phyloP scores from a whole-genome alignment of 2,888 invertebrate genomes.

The Lasius platythorax region DNA sequence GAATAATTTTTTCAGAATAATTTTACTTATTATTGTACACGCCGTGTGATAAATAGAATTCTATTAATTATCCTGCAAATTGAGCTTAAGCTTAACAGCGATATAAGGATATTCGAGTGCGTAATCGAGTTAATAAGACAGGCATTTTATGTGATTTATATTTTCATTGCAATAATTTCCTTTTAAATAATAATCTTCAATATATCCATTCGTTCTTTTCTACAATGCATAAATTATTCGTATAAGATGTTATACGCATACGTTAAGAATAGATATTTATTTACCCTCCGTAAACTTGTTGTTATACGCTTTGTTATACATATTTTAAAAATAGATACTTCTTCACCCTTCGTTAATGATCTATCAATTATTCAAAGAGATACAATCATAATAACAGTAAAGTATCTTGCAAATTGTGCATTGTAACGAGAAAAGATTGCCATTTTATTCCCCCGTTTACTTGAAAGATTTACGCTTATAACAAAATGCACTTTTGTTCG shows the following conservation, averaged over 20 bases:
- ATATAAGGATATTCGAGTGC: no score
- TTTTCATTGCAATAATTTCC: neutral
- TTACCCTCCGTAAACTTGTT: neutral
- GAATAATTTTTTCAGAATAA: neutral
- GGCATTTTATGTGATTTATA: neutral
- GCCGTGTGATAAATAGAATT: neutral
- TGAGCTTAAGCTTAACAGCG: neutral
- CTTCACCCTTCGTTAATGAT: neutral
- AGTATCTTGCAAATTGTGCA: neutral
- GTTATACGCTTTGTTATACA: neutral
- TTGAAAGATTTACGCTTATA: neutral
- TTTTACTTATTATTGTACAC: neutral
- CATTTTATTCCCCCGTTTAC: neutral
- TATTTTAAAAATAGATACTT: neutral
- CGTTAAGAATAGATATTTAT: neutral
- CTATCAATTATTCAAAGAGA: neutral
- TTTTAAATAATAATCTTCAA: neutral
- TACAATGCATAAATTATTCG: neutral
- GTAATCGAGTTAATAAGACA: neutral
- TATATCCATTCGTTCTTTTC: neutral
- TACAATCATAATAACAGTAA: neutral
- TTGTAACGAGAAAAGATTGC: neutral
- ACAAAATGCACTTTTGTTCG: neutral
- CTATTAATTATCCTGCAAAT: neutral
- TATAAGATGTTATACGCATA: neutral